Base-by-base conservation (phyloP, 2,113 vertebrate species). In the Podarcis cretensis region DNA sequence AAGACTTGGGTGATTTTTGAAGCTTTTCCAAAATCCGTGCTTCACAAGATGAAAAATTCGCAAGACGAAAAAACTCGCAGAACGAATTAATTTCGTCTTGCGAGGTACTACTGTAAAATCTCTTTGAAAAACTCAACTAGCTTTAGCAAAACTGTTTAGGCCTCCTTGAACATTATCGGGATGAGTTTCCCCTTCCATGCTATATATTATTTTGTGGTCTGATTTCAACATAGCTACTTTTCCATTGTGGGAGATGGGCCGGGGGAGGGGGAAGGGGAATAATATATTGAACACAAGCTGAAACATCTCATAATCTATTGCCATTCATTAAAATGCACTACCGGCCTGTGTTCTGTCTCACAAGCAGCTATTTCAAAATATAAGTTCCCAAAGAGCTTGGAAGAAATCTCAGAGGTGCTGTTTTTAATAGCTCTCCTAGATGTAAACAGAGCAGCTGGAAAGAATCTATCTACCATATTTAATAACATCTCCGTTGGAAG, bases 331-430 rank as follows among this genome's bases (percentile, higher is more conserved):
- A 93, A 87, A 90, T 91, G 83, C 81, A 87, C 18, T 86, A 3
- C 37, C 86, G 89, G 48, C 8, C 40, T 68, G 12, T 69, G 84
- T 90, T 93, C 90, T 89, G 4, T 90, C 81, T 82, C 90, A 43
- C 87, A 93, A 92, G 79, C 59, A 91, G 75, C 81, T 90, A 75
- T 73, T 90, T 95, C 91, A 89, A 90, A 94, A 90, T 63, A 87
- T 63, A 54, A 93, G 82, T 91, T 93, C 92, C 63, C 77, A 88
- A 87, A 94, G 40, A 81, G 83, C 16, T 27, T 27, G 63, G 73
- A 82, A 86, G 75, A 88, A 71, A 84, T 92, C 82, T 92, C 43
- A 32, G 66, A 54, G 23, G 79, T 59, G 23, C 9, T 91, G 54
- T 91, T 87, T 85, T 89, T 87, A 87, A 81, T 87, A 68, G 48